Percentiles rank a stretch among this genome's conserved stretches.
These are phyloP conservation scores for Strigamia transsilvanica DNA, from an alignment of 2,888 invertebrate species.

Conservation along the genomic window DNA sequence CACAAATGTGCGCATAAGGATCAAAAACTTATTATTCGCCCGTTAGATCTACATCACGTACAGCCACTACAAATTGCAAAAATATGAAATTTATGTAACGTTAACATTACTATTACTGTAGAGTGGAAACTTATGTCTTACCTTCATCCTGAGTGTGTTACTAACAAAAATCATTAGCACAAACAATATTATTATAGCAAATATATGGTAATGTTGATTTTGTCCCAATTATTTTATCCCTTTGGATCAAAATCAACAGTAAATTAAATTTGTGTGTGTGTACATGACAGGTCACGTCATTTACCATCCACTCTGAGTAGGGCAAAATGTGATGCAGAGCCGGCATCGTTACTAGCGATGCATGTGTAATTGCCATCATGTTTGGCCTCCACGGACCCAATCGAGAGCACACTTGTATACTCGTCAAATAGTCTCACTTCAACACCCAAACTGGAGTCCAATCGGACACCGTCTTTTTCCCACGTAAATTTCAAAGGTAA, in stretches of 20 bases:
- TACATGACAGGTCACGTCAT: constrained; percentile 42
- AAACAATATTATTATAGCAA: neutral
- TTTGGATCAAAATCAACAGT: constrained; percentile 41
- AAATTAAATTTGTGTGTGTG: constrained; percentile 26
- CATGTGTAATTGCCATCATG: constrained; percentile 57
- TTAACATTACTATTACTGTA: neutral
- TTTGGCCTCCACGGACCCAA: constrained; percentile 53
- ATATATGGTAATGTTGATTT: constrained; percentile 19
- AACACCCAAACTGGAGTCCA: constrained; percentile 60
- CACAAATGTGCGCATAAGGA: too few species aligned
- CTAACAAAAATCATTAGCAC: constrained; percentile 41
- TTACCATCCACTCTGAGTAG: constrained; percentile 57
- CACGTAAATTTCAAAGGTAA: constrained; percentile 79
- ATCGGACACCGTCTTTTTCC: constrained; percentile 75
- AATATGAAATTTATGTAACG: neutral
- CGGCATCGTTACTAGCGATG: constrained; percentile 56
- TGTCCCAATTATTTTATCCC: constrained; percentile 9
- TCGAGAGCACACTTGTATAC: constrained; percentile 56
- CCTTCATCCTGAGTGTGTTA: constrained; percentile 50
- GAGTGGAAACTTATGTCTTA: constrained; percentile 50
- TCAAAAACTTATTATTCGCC: too few species aligned
- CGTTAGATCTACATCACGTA: too few species aligned
- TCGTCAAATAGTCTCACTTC: constrained; percentile 59
- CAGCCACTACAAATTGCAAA: neutral
- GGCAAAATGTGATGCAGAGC: constrained; percentile 55